A percentile compares a stretch with the other conserved stretches of the same genome.
These are phyloP conservation scores for Eupsittula cactorum DNA, from an alignment of 2,113 vertebrate genomes.

Conservation along the genomic window DNA sequence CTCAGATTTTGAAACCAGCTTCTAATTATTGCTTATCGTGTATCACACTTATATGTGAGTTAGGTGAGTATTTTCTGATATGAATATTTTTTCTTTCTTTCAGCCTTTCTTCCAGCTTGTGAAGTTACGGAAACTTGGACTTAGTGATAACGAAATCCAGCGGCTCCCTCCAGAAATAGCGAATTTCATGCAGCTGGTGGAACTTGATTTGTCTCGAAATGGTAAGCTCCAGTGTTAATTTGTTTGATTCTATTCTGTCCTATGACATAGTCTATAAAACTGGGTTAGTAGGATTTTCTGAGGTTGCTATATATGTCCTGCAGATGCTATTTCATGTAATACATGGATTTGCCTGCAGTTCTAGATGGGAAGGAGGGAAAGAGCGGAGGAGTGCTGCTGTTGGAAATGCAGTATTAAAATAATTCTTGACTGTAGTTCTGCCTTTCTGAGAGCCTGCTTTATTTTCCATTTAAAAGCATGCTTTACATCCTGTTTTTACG, in stretches of 20 bases:
- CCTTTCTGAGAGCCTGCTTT: background rate
- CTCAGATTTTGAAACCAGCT: background rate
- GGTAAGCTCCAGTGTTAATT: slow-evolving; percentile 76
- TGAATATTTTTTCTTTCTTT: slow-evolving; percentile 58
- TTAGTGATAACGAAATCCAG: slow-evolving; percentile 99
- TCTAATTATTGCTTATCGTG: background rate
- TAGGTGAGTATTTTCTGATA: background rate
- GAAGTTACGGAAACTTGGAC: slow-evolving; percentile 94
- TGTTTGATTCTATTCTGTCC: background rate
- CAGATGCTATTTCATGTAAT: background rate
- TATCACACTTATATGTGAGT: background rate
- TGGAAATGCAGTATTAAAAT: background rate
- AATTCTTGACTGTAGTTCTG: background rate
- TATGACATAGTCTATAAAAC: background rate
- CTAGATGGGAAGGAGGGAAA: background rate
- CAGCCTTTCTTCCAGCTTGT: slow-evolving; percentile 96
- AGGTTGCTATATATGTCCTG: background rate
- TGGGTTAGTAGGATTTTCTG: background rate
- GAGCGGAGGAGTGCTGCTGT: background rate
- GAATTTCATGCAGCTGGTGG: slow-evolving; percentile 97
- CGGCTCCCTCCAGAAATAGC: slow-evolving; percentile 94
- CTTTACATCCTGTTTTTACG: background rate
- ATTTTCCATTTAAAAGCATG: background rate
- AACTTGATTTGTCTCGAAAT: slow-evolving; percentile 95
- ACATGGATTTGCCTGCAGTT: background rate